Base-by-base conservation (phyloP, 2,797 vertebrate genomes). In the Parauchenoglanis punctatus region DNA sequence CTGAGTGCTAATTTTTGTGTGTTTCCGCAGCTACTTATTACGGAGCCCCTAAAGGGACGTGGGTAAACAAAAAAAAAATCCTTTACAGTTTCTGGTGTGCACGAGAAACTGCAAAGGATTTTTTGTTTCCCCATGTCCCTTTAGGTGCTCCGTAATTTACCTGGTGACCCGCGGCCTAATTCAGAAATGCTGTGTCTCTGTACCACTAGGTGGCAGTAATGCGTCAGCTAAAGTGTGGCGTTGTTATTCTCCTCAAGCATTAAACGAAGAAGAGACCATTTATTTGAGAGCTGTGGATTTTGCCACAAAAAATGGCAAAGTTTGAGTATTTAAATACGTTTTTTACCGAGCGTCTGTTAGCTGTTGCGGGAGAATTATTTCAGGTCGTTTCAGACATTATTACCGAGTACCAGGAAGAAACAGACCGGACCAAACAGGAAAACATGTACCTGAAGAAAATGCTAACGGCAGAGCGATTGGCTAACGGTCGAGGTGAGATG, bases 281-380 rank as follows among this genome's bases (percentile, higher is more conserved):
- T 5, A 10, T 49, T 59, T 40, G 59, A 49, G 58, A 65, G 46
- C 54, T 61, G 40, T 56, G 31, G 11, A 46, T 61, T 44, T 58
- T 25, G 28, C 65, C 20, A 3, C 2, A 25, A 40, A 52, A 40
- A 31, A 86, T 87, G 86, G 80, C 52, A 2, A 83, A 85, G 12
- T 7, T 88, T n/a, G 87, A 88, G 78, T 58, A 35, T 77, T 83
- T 88, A 58, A 85, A 86, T 11, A 67, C 78, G 7, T 67, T 88
- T 58, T 76, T 88, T 23, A 58, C 59, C n/a, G 58, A 88, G 31
- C 78, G 87, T 3, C 20, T 88, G 7, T 12, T 88, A n/a, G 68
- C 68, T 8, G 78, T 83, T 28, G 88, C 88, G 12, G 85, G 61
- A 84, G 88, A 88, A 81, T 75, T 88, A 12, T 86, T 88, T 59